Evolutionary conservation across 2,797 vertebrate species (phyloP).

Genomic region (Poeciliopsis gracilis): DNA sequence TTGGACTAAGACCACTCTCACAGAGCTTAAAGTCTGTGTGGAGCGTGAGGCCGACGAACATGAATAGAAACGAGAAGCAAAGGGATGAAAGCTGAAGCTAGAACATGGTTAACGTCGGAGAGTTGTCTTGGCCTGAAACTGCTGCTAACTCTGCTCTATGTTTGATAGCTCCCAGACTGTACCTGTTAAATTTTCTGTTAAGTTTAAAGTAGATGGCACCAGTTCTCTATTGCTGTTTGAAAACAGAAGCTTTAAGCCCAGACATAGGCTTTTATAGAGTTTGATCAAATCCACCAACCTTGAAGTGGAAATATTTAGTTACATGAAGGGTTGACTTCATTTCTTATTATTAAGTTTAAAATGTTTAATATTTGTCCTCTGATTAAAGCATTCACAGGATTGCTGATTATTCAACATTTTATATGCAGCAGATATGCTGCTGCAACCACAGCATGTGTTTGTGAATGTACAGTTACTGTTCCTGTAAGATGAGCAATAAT

Average conservation of each 20-base stretch:
- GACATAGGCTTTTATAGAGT: not conserved
- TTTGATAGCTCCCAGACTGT: slow-evolving; percentile 34
- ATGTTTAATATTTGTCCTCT: not conserved
- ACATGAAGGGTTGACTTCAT: not conserved
- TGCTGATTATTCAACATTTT: not conserved
- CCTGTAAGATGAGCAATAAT: not conserved
- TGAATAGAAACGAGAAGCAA: slow-evolving; percentile 35
- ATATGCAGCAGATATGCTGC: not conserved
- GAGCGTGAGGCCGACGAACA: slow-evolving; percentile 61
- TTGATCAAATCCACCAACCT: not conserved
- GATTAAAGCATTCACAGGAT: not conserved
- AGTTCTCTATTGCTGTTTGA: not conserved
- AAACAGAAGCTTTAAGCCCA: not conserved
- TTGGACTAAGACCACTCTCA: slow-evolving; percentile 78
- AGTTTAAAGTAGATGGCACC: not conserved
- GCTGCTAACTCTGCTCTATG: slow-evolving; percentile 31
- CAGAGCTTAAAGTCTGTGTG: slow-evolving; percentile 69
- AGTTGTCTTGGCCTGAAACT: slow-evolving; percentile 48
- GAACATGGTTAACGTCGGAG: slow-evolving; percentile 35
- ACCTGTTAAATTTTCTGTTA: not conserved
- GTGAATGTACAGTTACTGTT: not conserved
- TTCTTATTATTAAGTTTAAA: not conserved
- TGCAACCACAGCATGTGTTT: not conserved
- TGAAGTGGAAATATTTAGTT: not conserved
- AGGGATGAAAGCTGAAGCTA: slow-evolving; percentile 29